Percentiles rank a stretch among this genome's conserved stretches.
Conservation (phyloP, 2,797 vertebrate species). For the Hoplostethus mediterraneus region DNA sequence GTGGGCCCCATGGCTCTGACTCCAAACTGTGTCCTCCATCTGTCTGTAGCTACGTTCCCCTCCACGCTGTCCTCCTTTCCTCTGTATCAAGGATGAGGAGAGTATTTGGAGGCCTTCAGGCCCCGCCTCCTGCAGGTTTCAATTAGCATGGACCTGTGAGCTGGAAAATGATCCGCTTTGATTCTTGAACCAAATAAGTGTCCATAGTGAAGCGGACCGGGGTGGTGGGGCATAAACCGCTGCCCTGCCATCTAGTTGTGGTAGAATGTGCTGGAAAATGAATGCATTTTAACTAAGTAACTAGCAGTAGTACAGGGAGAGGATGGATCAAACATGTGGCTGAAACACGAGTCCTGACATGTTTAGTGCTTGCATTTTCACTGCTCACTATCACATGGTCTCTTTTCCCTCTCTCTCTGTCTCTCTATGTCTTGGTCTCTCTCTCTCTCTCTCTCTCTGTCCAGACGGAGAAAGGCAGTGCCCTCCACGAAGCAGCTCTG, state of each 20-base stretch:
- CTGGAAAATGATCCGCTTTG: conserved; percentile 73
- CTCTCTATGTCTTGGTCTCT: conserved; percentile 11
- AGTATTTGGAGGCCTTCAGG: conserved; percentile 48
- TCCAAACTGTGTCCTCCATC: conserved; percentile 63
- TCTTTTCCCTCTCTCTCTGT: background rate
- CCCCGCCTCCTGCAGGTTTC: conserved; percentile 65
- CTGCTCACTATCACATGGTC: background rate
- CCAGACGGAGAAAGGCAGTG: conserved; percentile 98
- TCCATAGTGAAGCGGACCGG: conserved; percentile 30
- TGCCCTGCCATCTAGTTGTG: conserved; percentile 18
- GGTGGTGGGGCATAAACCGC: conserved; percentile 25
- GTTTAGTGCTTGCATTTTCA: background rate
- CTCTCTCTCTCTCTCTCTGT: background rate
- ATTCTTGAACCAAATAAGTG: conserved; percentile 64
- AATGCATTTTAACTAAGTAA: conserved; percentile 17
- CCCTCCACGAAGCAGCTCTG: conserved; percentile 98
- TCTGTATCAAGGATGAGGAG: conserved; percentile 35
- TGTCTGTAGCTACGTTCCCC: conserved; percentile 44
- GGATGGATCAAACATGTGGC: background rate
- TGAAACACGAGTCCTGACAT: background rate
- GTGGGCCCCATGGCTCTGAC: conserved; percentile 45
- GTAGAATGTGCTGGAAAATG: conserved; percentile 14
- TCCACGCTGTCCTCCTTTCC: conserved; percentile 41
- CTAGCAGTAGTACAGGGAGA: background rate
- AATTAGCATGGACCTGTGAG: conserved; percentile 68